phyloP scores from a whole-genome alignment of 2,797 vertebrate genomes.

The Sparidentex hasta region DNA sequence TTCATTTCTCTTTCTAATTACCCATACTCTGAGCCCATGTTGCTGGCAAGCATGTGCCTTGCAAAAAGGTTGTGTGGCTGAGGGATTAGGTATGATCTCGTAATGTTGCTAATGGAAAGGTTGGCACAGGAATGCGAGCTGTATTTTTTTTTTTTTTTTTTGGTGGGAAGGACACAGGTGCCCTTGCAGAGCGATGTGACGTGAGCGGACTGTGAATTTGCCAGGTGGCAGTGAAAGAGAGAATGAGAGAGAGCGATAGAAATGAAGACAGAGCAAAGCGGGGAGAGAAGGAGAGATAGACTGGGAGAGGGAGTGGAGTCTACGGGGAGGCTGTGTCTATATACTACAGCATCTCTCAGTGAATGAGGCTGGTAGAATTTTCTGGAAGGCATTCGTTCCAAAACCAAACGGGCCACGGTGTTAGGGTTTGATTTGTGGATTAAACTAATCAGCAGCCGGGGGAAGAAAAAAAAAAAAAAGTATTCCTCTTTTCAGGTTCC shows the following conservation, averaged over 20 bases:
- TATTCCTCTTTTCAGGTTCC: constrained; percentile 49
- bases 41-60: constrained; percentile 70
- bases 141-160: constrained; percentile 67
- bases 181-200: constrained; percentile 90
- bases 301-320: constrained; percentile 74
- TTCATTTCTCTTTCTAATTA: constrained; percentile 79
- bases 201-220: constrained; percentile 90
- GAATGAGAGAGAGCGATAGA: constrained; percentile 72
- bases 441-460: constrained; percentile 57
- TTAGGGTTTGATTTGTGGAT: constrained; percentile 66
- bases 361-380: constrained; percentile 69
- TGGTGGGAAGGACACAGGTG: constrained; percentile 90
- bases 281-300: constrained; percentile 76
- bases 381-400: constrained; percentile 66
- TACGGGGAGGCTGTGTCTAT: constrained; percentile 78
- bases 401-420: constrained; percentile 50
- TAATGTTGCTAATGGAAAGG: constrained; percentile 86
- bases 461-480: constrained; percentile 7
- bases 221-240: constrained; percentile 87
- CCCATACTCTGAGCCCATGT: constrained; percentile 66
- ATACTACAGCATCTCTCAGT: constrained; percentile 68
- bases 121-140: constrained; percentile 83
- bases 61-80: constrained; percentile 74
- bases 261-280: constrained; percentile 77
- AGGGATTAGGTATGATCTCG: constrained; percentile 81